Percentiles rank a stretch among this genome's conserved stretches.
Evolutionary conservation across 2,888 invertebrate genomes (phyloP).

Genomic region (Macaria notata): DNA sequence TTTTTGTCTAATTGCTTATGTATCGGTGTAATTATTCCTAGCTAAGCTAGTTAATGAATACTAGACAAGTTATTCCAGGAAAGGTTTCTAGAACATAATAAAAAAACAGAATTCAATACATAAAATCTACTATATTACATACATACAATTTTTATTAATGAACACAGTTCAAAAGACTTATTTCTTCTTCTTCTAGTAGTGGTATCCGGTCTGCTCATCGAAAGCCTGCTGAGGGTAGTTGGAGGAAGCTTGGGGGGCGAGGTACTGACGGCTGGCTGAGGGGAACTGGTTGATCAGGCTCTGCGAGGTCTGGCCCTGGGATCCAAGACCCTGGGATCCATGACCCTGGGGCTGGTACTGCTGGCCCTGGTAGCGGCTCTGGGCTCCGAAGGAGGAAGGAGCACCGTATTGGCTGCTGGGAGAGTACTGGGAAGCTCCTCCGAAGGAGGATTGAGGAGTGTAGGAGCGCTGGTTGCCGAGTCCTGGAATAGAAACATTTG

Average conservation of each 20-base stretch:
- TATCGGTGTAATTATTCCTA: no score
- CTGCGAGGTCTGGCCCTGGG: conserved; percentile 18
- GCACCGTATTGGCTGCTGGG: conserved; percentile 46
- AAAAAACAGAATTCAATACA: conserved; percentile 17
- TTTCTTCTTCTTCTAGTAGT: conserved; percentile 48
- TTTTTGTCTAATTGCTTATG: no score
- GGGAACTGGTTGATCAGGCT: conserved; percentile 38
- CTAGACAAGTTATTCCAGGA: no score
- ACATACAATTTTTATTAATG: conserved; percentile 28
- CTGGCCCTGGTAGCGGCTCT: conserved; percentile 26
- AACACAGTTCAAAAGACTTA: conserved; percentile 34
- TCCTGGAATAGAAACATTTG: conserved; percentile 27
- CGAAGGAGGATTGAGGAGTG: conserved; percentile 22
- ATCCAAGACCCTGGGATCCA: conserved; percentile 8
- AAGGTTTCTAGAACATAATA: no score
- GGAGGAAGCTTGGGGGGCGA: conserved; percentile 53
- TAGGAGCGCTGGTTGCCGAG: conserved; percentile 33
- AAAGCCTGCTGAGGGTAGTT: conserved; percentile 65
- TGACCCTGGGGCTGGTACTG: conserved; percentile 24
- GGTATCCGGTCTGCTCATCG: conserved; percentile 69
- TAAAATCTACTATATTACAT: conserved; percentile 39
- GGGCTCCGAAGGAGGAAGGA: conserved; percentile 31
- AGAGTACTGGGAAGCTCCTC: conserved; percentile 33
- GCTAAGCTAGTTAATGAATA: no score
- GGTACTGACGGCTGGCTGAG: conserved; percentile 62